Conservation (phyloP, 2,797 vertebrate genomes). For the Kryptopterus vitreolus region DNA sequence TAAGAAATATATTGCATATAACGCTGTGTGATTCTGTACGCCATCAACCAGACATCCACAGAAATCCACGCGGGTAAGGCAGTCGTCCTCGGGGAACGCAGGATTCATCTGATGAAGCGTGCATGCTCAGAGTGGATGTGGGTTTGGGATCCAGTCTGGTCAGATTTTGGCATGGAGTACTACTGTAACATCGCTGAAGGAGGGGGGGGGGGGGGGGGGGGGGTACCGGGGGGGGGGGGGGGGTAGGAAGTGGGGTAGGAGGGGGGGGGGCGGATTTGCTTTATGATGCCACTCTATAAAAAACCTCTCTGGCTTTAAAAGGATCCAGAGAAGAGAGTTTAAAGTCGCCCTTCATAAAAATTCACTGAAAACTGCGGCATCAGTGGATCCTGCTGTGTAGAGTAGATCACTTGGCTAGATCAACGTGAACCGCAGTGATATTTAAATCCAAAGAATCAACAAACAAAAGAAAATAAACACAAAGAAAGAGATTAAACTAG, state of each 20-base stretch:
- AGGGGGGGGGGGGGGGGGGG: no score
- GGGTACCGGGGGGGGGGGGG: no score
- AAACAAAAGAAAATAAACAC: background rate
- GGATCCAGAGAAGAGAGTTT: background rate
- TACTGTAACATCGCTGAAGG: background rate
- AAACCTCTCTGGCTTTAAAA: conserved; percentile 10
- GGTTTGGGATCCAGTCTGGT: background rate
- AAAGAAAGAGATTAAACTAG: no score
- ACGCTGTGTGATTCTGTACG: background rate
- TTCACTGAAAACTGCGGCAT: background rate
- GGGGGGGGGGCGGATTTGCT: background rate
- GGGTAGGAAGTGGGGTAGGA: no score
- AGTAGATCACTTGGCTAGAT: background rate
- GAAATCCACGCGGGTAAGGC: background rate
- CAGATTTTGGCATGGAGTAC: conserved; percentile 1
- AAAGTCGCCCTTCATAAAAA: background rate
- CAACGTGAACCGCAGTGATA: background rate
- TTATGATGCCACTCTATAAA: background rate
- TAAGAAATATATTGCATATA: conserved; percentile 22
- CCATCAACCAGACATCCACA: conserved; percentile 1
- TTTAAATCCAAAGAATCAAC: background rate
- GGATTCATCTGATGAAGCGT: background rate
- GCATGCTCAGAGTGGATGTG: background rate
- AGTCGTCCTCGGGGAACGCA: background rate
- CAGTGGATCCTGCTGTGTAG: background rate